Percentiles rank a stretch among this genome's conserved stretches.
Evolutionary conservation across 2,888 invertebrate genomes (phyloP).

Genomic region (Acrocyrtus sp.): DNA sequence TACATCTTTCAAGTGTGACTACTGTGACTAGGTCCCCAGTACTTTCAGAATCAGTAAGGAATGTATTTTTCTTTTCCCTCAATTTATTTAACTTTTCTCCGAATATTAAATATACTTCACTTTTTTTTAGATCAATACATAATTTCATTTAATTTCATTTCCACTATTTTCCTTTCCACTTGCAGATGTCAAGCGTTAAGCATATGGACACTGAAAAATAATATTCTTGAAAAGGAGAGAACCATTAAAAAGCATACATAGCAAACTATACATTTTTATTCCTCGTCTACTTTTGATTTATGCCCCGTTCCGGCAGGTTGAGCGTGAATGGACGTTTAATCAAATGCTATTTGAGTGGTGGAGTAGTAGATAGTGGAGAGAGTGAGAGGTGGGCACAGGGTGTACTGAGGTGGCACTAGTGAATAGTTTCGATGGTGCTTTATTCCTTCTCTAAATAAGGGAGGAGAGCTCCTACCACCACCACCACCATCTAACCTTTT

Average conservation of each 20-base stretch:
- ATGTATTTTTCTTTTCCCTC: too few species aligned
- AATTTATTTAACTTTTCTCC: too few species aligned
- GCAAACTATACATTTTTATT: slow-evolving; percentile 1
- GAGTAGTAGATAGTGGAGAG: too few species aligned
- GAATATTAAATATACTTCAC: too few species aligned
- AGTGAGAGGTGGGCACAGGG: too few species aligned
- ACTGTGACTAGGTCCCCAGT: too few species aligned
- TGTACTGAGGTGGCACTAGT: too few species aligned
- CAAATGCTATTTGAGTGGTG: slow-evolving; percentile 64
- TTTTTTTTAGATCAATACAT: too few species aligned
- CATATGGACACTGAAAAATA: slow-evolving; percentile 1
- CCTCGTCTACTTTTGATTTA: slow-evolving; percentile 59
- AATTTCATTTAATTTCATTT: not conserved
- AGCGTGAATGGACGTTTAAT: slow-evolving; percentile 65
- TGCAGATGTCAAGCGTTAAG: not conserved
- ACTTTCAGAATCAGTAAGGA: too few species aligned
- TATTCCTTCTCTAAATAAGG: slow-evolving; percentile 48
- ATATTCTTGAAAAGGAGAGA: not conserved
- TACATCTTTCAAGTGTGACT: too few species aligned
- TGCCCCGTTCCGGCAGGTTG: slow-evolving; percentile 61
- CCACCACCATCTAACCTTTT: slow-evolving; percentile 63
- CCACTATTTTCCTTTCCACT: not conserved
- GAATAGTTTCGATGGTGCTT: too few species aligned
- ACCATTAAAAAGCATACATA: not conserved
- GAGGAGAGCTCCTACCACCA: slow-evolving; percentile 43